These are phyloP conservation scores for Abrostola triplasia DNA, from an alignment of 2,888 invertebrate genomes.

Conservation along the genomic window DNA sequence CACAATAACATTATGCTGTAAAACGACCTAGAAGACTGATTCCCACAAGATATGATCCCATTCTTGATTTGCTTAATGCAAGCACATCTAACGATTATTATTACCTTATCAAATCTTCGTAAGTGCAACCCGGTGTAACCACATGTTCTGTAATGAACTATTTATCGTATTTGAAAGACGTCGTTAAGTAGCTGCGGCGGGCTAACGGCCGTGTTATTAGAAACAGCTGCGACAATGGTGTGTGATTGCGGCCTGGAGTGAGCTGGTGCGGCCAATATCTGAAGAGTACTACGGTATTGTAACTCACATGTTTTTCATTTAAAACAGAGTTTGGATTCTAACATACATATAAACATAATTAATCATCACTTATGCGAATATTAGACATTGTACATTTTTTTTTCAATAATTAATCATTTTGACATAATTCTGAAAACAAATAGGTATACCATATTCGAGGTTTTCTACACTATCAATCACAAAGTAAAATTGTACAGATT, in stretches of 20 bases:
- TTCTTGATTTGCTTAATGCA: not conserved
- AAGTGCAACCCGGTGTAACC: constrained; percentile 38
- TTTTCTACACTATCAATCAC: no score
- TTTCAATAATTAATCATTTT: no score
- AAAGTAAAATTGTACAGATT: no score
- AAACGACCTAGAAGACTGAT: no score
- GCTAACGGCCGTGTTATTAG: constrained; percentile 58
- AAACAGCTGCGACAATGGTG: constrained; percentile 60
- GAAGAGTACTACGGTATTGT: constrained; percentile 28
- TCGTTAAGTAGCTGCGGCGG: constrained; percentile 26
- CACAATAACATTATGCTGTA: no score
- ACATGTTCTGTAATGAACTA: constrained; percentile 32
- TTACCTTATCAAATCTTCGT: constrained; percentile 13
- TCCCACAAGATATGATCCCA: not conserved
- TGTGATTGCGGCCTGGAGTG: constrained; percentile 62
- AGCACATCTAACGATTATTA: not conserved
- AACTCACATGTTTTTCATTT: constrained; percentile 32
- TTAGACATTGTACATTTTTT: no score
- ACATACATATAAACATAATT: no score
- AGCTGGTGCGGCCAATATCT: constrained; percentile 53
- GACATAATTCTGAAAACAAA: not conserved
- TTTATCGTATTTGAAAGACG: constrained; percentile 35
- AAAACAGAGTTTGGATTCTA: no score
- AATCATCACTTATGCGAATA: no score
- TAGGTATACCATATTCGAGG: no score